phyloP scores from a whole-genome alignment of 2,797 vertebrate genomes.

The Brachymystax lenok region DNA sequence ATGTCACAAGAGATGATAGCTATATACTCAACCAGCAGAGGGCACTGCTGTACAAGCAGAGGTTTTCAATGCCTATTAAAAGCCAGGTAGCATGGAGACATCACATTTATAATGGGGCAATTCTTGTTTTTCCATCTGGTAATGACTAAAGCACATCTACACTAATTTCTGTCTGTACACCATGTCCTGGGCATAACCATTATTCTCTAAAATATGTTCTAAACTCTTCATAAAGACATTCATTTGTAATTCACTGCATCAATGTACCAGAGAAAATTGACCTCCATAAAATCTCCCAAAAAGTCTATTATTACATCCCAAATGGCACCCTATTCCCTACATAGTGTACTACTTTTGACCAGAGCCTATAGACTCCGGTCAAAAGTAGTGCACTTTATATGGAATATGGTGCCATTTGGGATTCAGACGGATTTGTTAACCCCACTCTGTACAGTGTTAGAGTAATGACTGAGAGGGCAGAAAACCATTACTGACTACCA shows the following conservation, averaged over 20 bases:
- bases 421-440: background rate
- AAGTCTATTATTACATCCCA: background rate
- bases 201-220: conserved; percentile 10
- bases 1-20: background rate
- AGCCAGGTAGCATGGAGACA: background rate
- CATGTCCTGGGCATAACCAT: conserved; percentile 2
- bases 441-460: background rate
- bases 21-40: conserved; percentile 37
- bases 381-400: background rate
- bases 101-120: background rate
- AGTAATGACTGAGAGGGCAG: background rate
- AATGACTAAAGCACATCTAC: conserved; percentile 42
- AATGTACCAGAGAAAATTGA: conserved; percentile 5
- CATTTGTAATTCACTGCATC: background rate
- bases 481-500: background rate
- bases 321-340: background rate
- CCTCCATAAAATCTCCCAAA: background rate
- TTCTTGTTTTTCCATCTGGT: background rate
- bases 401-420: background rate
- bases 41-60: conserved; percentile 38
- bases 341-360: background rate
- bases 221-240: conserved; percentile 25
- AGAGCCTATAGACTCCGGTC: background rate
- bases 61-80: background rate
- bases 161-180: conserved; percentile 20